Evolutionary conservation across 2,797 vertebrate genomes (phyloP).

Genomic region (Saxicola maurus): DNA sequence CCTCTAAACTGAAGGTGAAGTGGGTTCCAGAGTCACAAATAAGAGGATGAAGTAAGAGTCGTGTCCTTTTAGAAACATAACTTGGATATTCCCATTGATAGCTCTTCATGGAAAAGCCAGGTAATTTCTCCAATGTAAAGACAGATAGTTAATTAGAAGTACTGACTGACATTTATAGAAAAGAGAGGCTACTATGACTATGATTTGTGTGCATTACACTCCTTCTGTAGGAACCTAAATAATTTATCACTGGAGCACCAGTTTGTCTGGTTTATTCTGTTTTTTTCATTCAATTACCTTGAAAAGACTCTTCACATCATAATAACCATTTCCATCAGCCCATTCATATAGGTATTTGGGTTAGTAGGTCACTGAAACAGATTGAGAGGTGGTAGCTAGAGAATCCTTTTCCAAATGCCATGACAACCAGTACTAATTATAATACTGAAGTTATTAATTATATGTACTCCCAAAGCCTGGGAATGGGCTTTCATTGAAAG

Average conservation of each 20-base stretch:
- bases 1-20: background rate
- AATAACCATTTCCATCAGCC: background rate
- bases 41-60: background rate
- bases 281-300: constrained; percentile 24
- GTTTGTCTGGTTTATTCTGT: background rate
- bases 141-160: constrained; percentile 1
- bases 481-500: background rate
- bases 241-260: background rate
- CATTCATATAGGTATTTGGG: constrained; percentile 43
- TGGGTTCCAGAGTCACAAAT: background rate
- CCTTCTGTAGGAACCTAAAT: background rate
- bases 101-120: background rate
- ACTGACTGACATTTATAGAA: background rate
- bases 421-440: constrained; percentile 7
- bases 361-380: constrained; percentile 52
- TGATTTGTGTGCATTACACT: background rate
- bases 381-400: constrained; percentile 23
- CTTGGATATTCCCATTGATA: background rate
- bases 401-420: constrained; percentile 8
- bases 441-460: background rate
- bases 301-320: constrained; percentile 1
- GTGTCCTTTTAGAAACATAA: background rate
- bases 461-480: background rate
- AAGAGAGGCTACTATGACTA: background rate
- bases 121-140: background rate